These are phyloP conservation scores for Phyllotis vaccarum DNA, from an alignment of 2,797 vertebrate species.

Conservation along the genomic window DNA sequence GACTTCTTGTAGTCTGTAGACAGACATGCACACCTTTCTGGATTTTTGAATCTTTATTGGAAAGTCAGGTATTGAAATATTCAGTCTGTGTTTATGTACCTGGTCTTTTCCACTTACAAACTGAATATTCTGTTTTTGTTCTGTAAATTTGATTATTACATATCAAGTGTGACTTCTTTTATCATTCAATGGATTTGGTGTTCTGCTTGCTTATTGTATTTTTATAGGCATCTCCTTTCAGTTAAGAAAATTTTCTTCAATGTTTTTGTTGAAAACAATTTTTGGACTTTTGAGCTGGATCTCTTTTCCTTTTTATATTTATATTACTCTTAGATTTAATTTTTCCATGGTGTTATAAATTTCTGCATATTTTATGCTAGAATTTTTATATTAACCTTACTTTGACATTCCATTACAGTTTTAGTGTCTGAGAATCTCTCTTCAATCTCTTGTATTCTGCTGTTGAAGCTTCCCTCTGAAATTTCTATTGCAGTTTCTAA, in stretches of 20 bases:
- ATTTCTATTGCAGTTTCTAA: neutral
- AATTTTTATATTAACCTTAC: neutral
- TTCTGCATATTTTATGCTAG: neutral
- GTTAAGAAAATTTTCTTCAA: neutral
- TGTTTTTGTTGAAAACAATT: neutral
- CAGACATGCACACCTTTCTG: neutral
- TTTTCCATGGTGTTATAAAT: neutral
- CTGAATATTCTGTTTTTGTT: neutral
- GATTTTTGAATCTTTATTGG: neutral
- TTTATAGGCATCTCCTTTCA: neutral
- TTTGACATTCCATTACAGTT: neutral
- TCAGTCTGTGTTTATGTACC: neutral
- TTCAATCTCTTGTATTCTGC: neutral
- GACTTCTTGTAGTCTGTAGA: neutral
- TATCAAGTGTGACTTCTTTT: neutral
- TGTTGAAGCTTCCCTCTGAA: neutral
- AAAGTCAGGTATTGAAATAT: neutral
- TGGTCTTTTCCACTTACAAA: neutral
- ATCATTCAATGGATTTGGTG: neutral
- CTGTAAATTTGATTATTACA: neutral
- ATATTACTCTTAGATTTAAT: neutral
- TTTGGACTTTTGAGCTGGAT: neutral
- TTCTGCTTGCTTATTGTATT: neutral
- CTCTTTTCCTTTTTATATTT: neutral
- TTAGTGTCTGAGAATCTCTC: neutral